A percentile compares a stretch with the other conserved stretches of the same genome.
Conservation (phyloP, 2,888 invertebrate species). For the Callyntrura guangdongensis region DNA sequence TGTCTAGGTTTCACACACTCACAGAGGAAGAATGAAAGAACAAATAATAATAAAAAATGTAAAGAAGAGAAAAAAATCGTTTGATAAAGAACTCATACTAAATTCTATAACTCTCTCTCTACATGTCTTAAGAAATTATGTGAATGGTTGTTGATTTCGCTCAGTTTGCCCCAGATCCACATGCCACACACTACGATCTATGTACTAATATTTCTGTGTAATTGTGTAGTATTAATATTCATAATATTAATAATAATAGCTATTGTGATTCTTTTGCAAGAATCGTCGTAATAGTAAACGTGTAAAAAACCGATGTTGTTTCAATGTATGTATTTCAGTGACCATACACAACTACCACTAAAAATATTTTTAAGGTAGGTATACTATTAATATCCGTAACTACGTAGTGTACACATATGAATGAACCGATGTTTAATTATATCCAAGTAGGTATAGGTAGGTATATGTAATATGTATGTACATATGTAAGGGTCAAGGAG, state of each 20-base stretch:
- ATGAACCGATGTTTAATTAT: constrained; percentile 25
- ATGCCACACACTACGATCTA: constrained; percentile 3
- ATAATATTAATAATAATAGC: constrained; percentile 3
- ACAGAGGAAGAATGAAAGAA: constrained; percentile 57
- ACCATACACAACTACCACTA: too few species aligned
- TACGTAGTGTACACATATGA: not conserved
- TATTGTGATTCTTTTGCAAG: too few species aligned
- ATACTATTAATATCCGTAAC: constrained; percentile 11
- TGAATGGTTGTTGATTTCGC: not conserved
- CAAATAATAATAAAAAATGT: constrained; percentile 26
- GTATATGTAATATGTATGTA: not conserved
- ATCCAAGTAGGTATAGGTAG: not conserved
- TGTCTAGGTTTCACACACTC: constrained; percentile 46
- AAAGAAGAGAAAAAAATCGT: constrained; percentile 32
- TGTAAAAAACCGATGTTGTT: constrained; percentile 27
- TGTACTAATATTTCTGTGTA: constrained; percentile 9
- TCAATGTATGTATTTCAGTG: too few species aligned
- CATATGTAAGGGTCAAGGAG: constrained; percentile 28
- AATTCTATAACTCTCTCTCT: not conserved
- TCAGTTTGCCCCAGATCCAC: not conserved
- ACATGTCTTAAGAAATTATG: not conserved
- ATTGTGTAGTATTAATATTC: not conserved
- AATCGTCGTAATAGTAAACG: constrained; percentile 11
- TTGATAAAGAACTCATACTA: constrained; percentile 6
- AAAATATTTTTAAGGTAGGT: not conserved